Evolutionary conservation across 2,113 vertebrate species (phyloP).

Genomic region (Anarrhichthys ocellatus): DNA sequence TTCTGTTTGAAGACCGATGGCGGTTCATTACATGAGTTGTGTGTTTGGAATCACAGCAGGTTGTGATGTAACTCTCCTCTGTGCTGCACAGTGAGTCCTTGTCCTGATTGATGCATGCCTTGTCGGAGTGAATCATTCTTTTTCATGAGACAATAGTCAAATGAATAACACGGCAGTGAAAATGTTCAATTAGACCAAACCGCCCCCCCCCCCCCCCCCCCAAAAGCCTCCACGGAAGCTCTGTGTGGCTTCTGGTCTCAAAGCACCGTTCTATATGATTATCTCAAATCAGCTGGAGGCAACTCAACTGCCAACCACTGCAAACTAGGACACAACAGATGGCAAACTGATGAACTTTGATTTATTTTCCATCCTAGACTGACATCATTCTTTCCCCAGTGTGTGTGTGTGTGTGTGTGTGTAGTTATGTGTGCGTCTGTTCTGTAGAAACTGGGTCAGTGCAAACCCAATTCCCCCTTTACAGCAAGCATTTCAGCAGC

Average conservation of each 20-base stretch:
- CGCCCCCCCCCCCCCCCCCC: too few species aligned
- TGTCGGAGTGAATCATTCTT: slow-evolving; percentile 22
- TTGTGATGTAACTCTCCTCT: slow-evolving; percentile 22
- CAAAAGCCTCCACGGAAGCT: slow-evolving; percentile 18
- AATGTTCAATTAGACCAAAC: not conserved
- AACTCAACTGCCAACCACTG: slow-evolving; percentile 33
- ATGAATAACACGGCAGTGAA: not conserved
- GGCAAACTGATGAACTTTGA: slow-evolving; percentile 61
- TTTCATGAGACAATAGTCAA: slow-evolving; percentile 14
- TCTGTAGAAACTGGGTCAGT: slow-evolving; percentile 74
- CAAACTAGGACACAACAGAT: slow-evolving; percentile 70
- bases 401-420: not conserved
- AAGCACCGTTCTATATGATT: slow-evolving; percentile 22
- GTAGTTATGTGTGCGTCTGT: slow-evolving; percentile 16
- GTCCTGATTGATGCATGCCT: not conserved
- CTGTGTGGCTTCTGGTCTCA: slow-evolving; percentile 18
- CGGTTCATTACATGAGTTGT: not conserved
- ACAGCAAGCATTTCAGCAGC: slow-evolving; percentile 49
- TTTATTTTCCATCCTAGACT: slow-evolving; percentile 47
- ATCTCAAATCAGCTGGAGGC: slow-evolving; percentile 38
- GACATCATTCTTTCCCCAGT: slow-evolving; percentile 28
- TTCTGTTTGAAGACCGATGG: not conserved
- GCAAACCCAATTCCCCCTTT: slow-evolving; percentile 52
- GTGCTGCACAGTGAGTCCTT: not conserved
- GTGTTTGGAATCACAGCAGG: slow-evolving; percentile 11